These are phyloP conservation scores for Rhyacophila brunnea DNA, from an alignment of 1,140 invertebrate genomes.

Conservation along the genomic window DNA sequence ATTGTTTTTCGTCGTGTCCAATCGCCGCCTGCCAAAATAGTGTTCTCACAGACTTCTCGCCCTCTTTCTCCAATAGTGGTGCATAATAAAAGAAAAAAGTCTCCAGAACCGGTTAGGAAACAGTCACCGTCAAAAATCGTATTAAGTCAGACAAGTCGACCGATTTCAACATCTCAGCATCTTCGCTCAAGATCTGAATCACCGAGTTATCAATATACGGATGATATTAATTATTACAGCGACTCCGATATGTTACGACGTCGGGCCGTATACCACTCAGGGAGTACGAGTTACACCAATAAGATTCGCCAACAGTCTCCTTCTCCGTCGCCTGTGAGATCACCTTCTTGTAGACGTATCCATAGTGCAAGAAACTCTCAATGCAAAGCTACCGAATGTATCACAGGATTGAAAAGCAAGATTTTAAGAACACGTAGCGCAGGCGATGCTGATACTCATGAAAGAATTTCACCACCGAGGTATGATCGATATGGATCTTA, in stretches of 20 bases:
- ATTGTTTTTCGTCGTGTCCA: slow-evolving; percentile 33
- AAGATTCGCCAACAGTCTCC: slow-evolving; percentile 47
- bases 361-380: slow-evolving; percentile 50
- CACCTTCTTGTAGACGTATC: slow-evolving; percentile 65
- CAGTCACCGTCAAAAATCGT: slow-evolving; percentile 42
- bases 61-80: slow-evolving; percentile 42
- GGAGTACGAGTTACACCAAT: slow-evolving; percentile 12
- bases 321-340: slow-evolving; percentile 59
- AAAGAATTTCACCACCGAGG: not conserved
- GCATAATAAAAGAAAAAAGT: slow-evolving; percentile 34
- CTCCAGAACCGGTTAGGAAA: slow-evolving; percentile 20
- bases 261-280: slow-evolving; percentile 39
- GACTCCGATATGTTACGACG: slow-evolving; percentile 38
- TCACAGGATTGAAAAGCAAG: slow-evolving; percentile 41
- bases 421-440: slow-evolving; percentile 61
- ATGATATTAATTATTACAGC: slow-evolving; percentile 8
- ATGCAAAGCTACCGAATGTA: slow-evolving; percentile 34
- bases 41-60: slow-evolving; percentile 45
- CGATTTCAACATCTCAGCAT: slow-evolving; percentile 25
- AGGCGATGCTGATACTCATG: slow-evolving; percentile 54
- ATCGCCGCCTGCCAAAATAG: slow-evolving; percentile 42
- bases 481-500: slow-evolving; percentile 48
- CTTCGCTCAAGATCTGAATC: slow-evolving; percentile 30
- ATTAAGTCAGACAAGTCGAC: slow-evolving; percentile 37
- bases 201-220: slow-evolving; percentile 15